Base-by-base conservation (phyloP, 2,888 invertebrate genomes). In the Drosophila neotestacea region DNA sequence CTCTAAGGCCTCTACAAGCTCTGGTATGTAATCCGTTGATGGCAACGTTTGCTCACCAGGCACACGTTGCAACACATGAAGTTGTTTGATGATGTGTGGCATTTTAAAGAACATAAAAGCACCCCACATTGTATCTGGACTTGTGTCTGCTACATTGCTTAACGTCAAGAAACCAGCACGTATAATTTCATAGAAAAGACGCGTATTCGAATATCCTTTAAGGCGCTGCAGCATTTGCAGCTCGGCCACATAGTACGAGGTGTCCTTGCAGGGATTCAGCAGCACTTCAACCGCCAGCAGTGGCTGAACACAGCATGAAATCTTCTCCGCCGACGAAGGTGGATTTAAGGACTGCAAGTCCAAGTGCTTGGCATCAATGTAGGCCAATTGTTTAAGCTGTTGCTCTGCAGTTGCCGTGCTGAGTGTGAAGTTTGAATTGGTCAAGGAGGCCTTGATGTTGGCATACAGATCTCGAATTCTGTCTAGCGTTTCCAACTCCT, bases 21-120 rank as follows among this genome's bases (percentile, higher is more conserved):
- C 97, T 42, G 95, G 94, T 22, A 95, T 95, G 84, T 94, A 95
- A 75, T 96, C 96, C 32, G 93, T 77, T 0, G 84, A 70, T 0
- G 90, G 54, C 16, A 46, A 73, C 4, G 80, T 65, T 72, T 83
- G 90, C 5, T 91, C 90, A 0, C 84, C 85, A 3, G 90, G 76
- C 38, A 84, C 73, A 56, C 72, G 62, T 54, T 94, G 94, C 44
- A 94, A 91, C 38, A 94, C 94, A 79, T 96, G 95, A 47, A 96
- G 91, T 74, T 95, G 95, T 64, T 95, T 95, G 48, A 98, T 94
- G 50, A 97, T 95, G 87, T 96, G 95, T 0, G 97, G 97, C 55
- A 98, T 95, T 93, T 98, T 98, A 7, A 98, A 94, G 90, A 98
- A 98, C 0, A 97, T 97, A 90, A 98, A 98, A 9, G 98, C 98